phyloP scores from a whole-genome alignment of 2,113 vertebrate species.

The Nymphicus hollandicus region DNA sequence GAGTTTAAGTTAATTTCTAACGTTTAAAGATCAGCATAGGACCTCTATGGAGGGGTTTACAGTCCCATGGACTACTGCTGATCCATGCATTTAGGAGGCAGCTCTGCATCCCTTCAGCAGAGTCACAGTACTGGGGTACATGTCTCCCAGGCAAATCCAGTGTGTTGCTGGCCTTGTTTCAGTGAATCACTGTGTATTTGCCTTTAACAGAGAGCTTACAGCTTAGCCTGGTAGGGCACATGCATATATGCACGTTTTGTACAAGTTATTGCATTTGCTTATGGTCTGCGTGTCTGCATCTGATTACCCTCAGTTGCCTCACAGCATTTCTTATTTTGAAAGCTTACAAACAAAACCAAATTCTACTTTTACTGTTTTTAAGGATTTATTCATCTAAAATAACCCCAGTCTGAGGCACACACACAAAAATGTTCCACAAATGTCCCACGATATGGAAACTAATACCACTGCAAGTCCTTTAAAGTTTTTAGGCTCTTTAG shows the following conservation, averaged over 20 bases:
- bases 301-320: constrained; percentile 48
- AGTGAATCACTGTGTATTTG: neutral
- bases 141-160: neutral
- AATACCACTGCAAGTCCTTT: neutral
- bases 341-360: constrained; percentile 28
- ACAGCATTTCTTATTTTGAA: constrained; percentile 47
- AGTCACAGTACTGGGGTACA: neutral
- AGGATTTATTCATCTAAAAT: constrained; percentile 35
- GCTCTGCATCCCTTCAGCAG: neutral
- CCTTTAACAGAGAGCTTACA: neutral
- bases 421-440: neutral
- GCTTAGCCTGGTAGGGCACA: neutral
- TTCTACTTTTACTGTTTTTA: constrained; percentile 38
- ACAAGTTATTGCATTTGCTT: neutral
- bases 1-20: neutral
- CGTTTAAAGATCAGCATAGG: neutral
- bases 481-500: neutral
- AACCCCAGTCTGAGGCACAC: neutral
- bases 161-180: neutral
- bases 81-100: neutral
- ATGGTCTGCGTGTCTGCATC: constrained; percentile 23
- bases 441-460: neutral
- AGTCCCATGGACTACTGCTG: neutral
- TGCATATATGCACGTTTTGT: constrained; percentile 11
- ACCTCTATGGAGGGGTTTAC: neutral